These are phyloP conservation scores for Pseudomyrmex concolor DNA, from an alignment of 1,140 invertebrate species.

Conservation along the genomic window DNA sequence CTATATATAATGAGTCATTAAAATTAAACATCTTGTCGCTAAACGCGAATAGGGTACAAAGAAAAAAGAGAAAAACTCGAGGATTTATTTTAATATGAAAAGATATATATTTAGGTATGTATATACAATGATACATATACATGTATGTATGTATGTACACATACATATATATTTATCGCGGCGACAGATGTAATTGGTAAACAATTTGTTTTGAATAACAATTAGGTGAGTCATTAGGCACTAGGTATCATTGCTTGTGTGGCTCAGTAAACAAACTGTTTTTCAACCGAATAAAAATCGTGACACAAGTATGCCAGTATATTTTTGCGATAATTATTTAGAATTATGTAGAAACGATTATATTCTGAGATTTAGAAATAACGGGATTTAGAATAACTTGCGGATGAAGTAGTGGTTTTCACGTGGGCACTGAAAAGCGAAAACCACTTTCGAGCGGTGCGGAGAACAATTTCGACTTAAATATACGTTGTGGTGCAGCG, in stretches of 20 bases:
- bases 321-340: too few relatives aligned
- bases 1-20: not conserved
- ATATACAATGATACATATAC: too few relatives aligned
- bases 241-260: too few relatives aligned
- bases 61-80: not conserved
- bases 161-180: not conserved
- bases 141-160: too few relatives aligned
- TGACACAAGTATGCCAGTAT: too few relatives aligned
- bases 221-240: too few relatives aligned
- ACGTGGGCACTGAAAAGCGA: not conserved
- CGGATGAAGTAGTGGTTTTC: not conserved
- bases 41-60: not conserved
- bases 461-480: slow-evolving; percentile 1
- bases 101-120: too few relatives aligned
- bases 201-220: not conserved
- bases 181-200: not conserved
- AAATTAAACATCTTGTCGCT: not conserved
- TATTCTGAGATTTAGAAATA: not conserved
- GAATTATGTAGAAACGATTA: not conserved
- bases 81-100: not conserved
- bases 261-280: too few relatives aligned
- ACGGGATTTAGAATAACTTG: not conserved
- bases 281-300: too few relatives aligned
- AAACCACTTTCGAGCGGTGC: not conserved
- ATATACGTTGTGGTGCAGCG: not conserved